phyloP scores from a whole-genome alignment of 2,888 invertebrate genomes.

The Sericinus montela region DNA sequence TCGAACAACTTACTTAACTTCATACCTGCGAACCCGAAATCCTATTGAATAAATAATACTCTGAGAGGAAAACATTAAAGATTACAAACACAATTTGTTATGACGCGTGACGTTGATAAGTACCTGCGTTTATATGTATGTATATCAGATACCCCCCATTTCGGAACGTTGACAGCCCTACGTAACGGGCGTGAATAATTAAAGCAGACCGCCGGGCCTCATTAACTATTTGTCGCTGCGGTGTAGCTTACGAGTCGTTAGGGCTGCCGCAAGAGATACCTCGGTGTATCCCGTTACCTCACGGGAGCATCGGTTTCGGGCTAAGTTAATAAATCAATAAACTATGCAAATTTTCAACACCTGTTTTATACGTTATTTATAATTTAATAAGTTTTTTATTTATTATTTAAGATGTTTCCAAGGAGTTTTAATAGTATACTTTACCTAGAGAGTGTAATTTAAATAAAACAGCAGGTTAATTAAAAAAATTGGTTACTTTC shows the following conservation, averaged over 20 bases:
- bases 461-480: no score
- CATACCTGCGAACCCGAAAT: no score
- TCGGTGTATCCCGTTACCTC: not conserved
- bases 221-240: slow-evolving; percentile 10
- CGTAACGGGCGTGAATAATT: not conserved
- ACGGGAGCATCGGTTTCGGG: not conserved
- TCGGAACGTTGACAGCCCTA: not conserved
- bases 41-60: no score
- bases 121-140: not conserved
- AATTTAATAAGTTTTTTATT: no score
- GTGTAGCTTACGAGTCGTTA: not conserved
- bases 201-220: not conserved
- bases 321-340: slow-evolving; percentile 5
- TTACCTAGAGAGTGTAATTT: no score
- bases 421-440: no score
- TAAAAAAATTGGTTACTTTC: no score
- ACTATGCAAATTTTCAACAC: not conserved
- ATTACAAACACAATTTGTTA: not conserved
- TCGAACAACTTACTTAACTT: no score
- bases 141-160: no score
- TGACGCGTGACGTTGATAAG: slow-evolving; percentile 1
- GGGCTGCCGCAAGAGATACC: not conserved
- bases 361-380: no score
- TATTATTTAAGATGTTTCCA: no score
- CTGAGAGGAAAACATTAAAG: no score